Evolutionary conservation across 1,140 invertebrate genomes (phyloP), one percentile per base, ranked within the genome.

Genomic region (Scaptomyza graminum): DNA sequence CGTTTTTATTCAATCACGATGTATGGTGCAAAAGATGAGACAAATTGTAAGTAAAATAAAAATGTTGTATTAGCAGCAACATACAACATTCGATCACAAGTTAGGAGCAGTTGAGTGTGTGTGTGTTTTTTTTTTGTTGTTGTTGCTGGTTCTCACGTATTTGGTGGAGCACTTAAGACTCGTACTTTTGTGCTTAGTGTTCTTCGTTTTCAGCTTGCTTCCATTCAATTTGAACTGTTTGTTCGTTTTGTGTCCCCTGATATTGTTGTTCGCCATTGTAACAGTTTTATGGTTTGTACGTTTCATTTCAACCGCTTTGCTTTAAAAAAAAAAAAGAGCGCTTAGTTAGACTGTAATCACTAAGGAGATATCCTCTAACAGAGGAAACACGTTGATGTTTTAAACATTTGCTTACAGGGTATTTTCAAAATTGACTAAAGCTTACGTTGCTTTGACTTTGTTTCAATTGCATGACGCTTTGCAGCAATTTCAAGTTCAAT

Each of bases 221-320:
- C 57, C 13, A 75, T 83, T 75, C 65, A 75, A 72, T 79, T 70
- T 67, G 63, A 83, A 71, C 66, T 63, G 64, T 51, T 56, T 64
- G 65, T 50, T 47, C 34, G 31, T 28, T 11, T 60, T 60, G 28
- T 59, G 34, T 56, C 18, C 18, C 18, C 18, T 39, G 60, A 56
- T 64, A 46, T 74, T 81, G 51, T 74, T 63, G 50, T 69, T 68
- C 25, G 77, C 76, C 72, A 80, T 84, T 84, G 80, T 79, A 76
- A 84, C 76, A 73, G 79, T 84, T 84, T 84, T 76, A 84, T 84
- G 72, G 72, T 64, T 73, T 73, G 76, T 76, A 76, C 80, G 76
- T 84, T 84, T 79, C 69, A 73, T 76, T 72, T 69, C 37, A 55
- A 76, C 57, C 55, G 63, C 62, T 82, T 75, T 49, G 68, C 61